Evolutionary conservation across 2,888 invertebrate species (phyloP), one percentile per base, ranked within the genome.

Genomic region (Nomada hirtipes): DNA sequence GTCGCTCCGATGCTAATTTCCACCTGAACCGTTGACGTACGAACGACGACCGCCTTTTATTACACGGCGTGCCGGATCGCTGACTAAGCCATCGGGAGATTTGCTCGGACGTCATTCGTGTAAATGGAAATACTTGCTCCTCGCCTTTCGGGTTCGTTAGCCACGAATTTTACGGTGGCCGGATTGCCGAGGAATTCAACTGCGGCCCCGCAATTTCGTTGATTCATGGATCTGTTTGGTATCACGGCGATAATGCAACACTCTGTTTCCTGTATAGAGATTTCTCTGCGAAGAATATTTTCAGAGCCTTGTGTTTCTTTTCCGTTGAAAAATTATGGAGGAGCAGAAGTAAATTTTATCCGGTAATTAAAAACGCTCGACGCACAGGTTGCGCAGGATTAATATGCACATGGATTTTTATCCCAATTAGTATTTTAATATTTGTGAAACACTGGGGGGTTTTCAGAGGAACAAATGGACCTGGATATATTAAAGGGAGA

Each of bases 1-100:
- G 23, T 69, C 52, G 75, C 64, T 64, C 44, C 61, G 63, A 78
- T 73, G 78, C 57, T 80, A 78, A 81, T 78, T 64, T 52, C 36
- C 15, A 13, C 50, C 36, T 23, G 18, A 20, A 23, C 42, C 42
- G 26, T 26, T 64, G 60, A 68, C 15, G 15, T 20, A 64, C 9
- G 2, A 10, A 52, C 74, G 23, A 29, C 29, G 44, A 47, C 36
- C 50, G 36, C 59, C 50, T 61, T 76, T 76, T 79, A 79, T 71
- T 65, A 60, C 55, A 50, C 13, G 50, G 57, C 4, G 20, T 4
- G 7, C 36, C 36, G 36, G 44, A 75, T 65, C 26, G 68, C 78
- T 63, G 68, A 61, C 80, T 52, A n/a, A n/a, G 61, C 29, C 42
- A n/a, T 52, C 36, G 13, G 7, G 71, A 50, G 65, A 77, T 80